Conservation (phyloP, 2,113 vertebrate genomes). For the Athene cunicularia region DNA sequence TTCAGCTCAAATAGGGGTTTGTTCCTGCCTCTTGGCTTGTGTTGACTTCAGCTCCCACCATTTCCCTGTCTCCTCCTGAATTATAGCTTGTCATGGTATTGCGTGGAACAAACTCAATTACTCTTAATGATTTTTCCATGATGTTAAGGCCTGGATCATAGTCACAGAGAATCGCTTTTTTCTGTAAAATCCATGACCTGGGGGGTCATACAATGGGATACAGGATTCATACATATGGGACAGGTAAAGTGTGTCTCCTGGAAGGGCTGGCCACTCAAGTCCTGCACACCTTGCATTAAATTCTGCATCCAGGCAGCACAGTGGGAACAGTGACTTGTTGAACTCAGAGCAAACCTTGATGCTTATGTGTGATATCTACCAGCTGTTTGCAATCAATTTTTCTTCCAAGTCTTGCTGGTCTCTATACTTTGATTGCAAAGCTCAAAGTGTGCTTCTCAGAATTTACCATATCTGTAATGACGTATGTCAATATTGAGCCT, state of each 20-base stretch:
- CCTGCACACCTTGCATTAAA: background rate
- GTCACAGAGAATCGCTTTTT: background rate
- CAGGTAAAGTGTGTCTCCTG: background rate
- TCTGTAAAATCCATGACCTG: background rate
- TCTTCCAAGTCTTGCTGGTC: background rate
- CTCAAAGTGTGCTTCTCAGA: background rate
- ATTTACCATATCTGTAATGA: background rate
- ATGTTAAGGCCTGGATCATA: background rate
- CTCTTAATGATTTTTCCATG: background rate
- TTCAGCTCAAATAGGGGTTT: background rate
- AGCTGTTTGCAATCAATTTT: background rate
- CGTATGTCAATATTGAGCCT: background rate
- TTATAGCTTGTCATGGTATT: slow-evolving; percentile 8
- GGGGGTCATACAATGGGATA: background rate
- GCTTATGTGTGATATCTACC: background rate
- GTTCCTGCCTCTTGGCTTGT: slow-evolving; percentile 19
- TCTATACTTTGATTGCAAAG: background rate
- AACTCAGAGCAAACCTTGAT: background rate
- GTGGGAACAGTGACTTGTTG: background rate
- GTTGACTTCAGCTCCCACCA: slow-evolving; percentile 1
- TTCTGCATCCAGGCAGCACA: background rate
- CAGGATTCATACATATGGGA: background rate
- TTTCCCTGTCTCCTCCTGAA: slow-evolving; percentile 10
- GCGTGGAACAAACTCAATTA: background rate
- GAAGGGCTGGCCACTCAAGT: background rate